Evolutionary conservation across 2,797 vertebrate genomes (phyloP), one percentile per base, ranked within the genome.

Genomic region (Pipistrellus kuhlii): DNA sequence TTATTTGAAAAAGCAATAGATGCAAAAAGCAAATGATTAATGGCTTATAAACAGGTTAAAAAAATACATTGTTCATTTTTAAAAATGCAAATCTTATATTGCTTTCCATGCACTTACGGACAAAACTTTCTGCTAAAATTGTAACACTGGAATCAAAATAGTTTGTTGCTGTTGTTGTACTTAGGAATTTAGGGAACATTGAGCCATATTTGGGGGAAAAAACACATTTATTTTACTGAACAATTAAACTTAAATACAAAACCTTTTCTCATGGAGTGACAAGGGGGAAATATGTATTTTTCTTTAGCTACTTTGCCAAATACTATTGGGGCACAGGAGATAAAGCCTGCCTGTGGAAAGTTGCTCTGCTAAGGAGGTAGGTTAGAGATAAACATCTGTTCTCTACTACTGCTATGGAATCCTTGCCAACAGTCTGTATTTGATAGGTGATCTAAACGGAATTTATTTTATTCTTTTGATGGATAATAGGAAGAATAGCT

Each of bases 21-120:
- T 93, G 64, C 95, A 91, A 96, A 94, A 94, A 90, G 57, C 25
- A 78, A 88, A 95, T 5, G 18, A 95, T 90, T 88, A 92, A 73
- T 84, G 64, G 32, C 38, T 93, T 97, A 90, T 59, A 89, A 94
- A 92, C 96, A 97, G 38, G 64, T 92, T 97, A 97, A 96, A 57
- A 97, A 97, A 97, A 96, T 95, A 55, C 64, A 86, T 92, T 96
- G 69, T 85, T 96, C 78, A 84, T 95, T 97, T 96, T 89, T 57
- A 96, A 97, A 97, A 96, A 93, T 94, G 27, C 92, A 94, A 97
- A 89, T 71, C 27, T 92, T 93, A 18, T 62, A 88, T 85, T 6
- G 11, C 64, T 96, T 82, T 91, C 48, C 64, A 90, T 92, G 27
- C 83, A 92, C 96, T 97, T 97, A 83, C 20, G 96, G 64, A 91